Base-by-base conservation (phyloP, 2,888 invertebrate genomes). In the Neoaliturus tenellus region DNA sequence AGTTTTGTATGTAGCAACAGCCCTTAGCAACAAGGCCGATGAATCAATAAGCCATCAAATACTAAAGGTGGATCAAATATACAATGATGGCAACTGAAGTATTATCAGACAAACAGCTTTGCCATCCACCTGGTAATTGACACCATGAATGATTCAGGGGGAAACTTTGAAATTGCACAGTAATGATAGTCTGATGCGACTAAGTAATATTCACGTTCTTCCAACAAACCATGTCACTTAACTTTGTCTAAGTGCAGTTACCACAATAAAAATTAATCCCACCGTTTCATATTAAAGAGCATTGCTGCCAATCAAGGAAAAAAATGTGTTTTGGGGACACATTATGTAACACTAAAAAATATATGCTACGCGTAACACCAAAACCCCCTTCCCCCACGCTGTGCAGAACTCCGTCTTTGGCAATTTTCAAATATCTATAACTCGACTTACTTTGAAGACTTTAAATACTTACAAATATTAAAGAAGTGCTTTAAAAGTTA, bases 1-100 rank as follows among this genome's bases (percentile, higher is more conserved):
- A 82, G 55, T 44, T 78, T 78, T 78, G 78, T 78, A 39, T 69
- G 69, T 69, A 28, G 69, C 69, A 69, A 69, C 69, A 39, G 69
- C 39, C 69, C 69, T 39, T 69, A 69, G 69, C 69, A 69, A 69
- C 69, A 39, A 17, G 69, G 69, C 33, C 20, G 23, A 10, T 17
- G 23, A 69, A 69, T 69, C 69, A 69, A 69, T 69, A 69, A 69
- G 69, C 69, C 69, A 69, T 69, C 69, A 69, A 69, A 69, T 69
- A 39, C 69, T 39, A 69, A 69, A 69, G 69, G 39, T 69, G 39
- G 69, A 69, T 69, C 69, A 69, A 69, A 69, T 69, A 69, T 69
- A 62, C 62, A 62, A 28, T 17, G 62, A 62, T 62, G 62, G 62
- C 55, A 55, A 55, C 55, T 8, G 23, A 28, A 62, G 62, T 62